Percentiles rank a stretch among this genome's conserved stretches.
These are phyloP conservation scores for Cherax quadricarinatus DNA, from an alignment of 1,140 invertebrate species.

Conservation along the genomic window DNA sequence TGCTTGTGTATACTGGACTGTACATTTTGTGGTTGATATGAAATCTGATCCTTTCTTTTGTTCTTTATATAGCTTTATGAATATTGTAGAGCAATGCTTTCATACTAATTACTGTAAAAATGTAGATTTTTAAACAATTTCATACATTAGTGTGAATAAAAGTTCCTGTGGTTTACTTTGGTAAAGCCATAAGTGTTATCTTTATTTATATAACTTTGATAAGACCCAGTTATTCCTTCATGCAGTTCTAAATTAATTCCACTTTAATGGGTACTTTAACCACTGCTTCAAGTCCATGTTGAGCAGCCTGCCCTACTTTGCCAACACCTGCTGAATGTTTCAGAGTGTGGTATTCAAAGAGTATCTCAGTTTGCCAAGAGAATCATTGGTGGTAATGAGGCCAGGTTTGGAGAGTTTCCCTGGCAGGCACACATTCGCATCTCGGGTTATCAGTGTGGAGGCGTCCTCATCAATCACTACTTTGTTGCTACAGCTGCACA, in stretches of 20 bases:
- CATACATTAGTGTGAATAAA: no score
- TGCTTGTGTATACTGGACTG: background rate
- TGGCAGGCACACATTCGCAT: conserved; percentile 92
- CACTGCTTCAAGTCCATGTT: no score
- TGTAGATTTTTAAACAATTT: background rate
- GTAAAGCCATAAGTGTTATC: no score
- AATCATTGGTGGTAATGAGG: conserved; percentile 82
- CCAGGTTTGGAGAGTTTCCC: conserved; percentile 84
- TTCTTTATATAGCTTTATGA: background rate
- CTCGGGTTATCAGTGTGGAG: conserved; percentile 87
- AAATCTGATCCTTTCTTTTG: no score
- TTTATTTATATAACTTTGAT: no score
- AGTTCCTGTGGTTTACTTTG: no score
- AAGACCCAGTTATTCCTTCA: no score
- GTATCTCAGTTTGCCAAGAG: conserved; percentile 81
- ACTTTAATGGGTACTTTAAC: no score
- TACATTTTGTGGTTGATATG: background rate
- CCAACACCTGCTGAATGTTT: conserved; percentile 17
- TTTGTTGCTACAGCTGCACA: conserved; percentile 84
- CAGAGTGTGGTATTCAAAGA: conserved; percentile 82
- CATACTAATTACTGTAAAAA: background rate
- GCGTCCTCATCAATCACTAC: conserved; percentile 82
- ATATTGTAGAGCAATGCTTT: background rate
- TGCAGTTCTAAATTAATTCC: no score
- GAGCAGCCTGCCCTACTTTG: background rate